Percentiles rank a stretch among this genome's conserved stretches.
Evolutionary conservation across 1,140 invertebrate genomes (phyloP).

Genomic region (Megalonaias nervosa): DNA sequence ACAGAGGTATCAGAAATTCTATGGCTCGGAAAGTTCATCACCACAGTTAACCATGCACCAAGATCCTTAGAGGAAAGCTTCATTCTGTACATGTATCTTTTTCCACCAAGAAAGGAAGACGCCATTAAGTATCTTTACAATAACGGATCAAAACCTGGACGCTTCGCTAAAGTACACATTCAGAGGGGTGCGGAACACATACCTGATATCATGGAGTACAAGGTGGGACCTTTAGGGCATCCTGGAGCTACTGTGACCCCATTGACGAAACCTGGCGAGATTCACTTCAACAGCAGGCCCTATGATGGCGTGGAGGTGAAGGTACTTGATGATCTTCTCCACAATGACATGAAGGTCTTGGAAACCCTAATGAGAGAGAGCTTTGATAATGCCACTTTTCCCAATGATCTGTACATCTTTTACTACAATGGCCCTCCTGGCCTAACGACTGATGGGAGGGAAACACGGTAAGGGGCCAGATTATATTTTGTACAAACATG

Average conservation of each 20-base stretch:
- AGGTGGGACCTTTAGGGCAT: slow-evolving; percentile 21
- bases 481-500: no score
- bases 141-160: slow-evolving; percentile 11
- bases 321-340: slow-evolving; percentile 11
- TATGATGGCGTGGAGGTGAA: slow-evolving; percentile 20
- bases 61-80: slow-evolving; percentile 14
- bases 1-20: not conserved
- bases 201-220: slow-evolving; percentile 33
- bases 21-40: not conserved
- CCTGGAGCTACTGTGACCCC: not conserved
- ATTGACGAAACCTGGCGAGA: slow-evolving; percentile 4
- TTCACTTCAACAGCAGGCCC: slow-evolving; percentile 31
- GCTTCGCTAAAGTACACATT: slow-evolving; percentile 19
- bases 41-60: not conserved
- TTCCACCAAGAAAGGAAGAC: slow-evolving; percentile 15
- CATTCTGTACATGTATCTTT: slow-evolving; percentile 16
- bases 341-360: slow-evolving; percentile 8
- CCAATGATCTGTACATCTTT: slow-evolving; percentile 16
- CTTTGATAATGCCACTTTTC: slow-evolving; percentile 17
- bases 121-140: slow-evolving; percentile 19
- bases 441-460: slow-evolving; percentile 10
- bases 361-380: slow-evolving; percentile 23
- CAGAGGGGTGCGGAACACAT: slow-evolving; percentile 4
- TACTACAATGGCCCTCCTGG: slow-evolving; percentile 29
- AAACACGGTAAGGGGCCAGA: not conserved